A percentile compares a stretch with the other conserved stretches of the same genome.
These are phyloP conservation scores for Diacarnus erythraeanus DNA, from an alignment of 37 sponge, comb jelly and placozoan genomes.

Conservation along the genomic window DNA sequence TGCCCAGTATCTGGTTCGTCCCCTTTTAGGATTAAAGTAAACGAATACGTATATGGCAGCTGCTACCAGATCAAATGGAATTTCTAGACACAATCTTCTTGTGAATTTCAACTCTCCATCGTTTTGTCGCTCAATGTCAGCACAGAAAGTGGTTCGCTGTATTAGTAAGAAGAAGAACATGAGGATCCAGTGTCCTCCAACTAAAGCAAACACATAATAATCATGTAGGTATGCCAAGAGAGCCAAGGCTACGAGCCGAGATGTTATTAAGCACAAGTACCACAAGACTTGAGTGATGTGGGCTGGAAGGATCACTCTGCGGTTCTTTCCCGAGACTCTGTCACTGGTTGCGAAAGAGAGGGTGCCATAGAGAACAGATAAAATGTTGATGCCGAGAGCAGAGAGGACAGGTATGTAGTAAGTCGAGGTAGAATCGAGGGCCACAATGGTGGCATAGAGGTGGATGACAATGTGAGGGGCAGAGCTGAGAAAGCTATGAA, in stretches of 20 bases:
- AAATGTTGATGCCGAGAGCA: neutral
- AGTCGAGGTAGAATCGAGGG: neutral
- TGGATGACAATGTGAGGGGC: slow-evolving; percentile 66
- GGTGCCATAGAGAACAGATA: slow-evolving; percentile 35
- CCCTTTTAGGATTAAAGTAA: slow-evolving; percentile 42
- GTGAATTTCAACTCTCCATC: slow-evolving; percentile 15
- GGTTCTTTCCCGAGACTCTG: slow-evolving; percentile 25
- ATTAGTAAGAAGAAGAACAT: slow-evolving; percentile 36
- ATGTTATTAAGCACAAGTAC: slow-evolving; percentile 43
- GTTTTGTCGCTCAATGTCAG: neutral
- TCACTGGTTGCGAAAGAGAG: slow-evolving; percentile 32
- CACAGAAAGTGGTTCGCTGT: slow-evolving; percentile 44
- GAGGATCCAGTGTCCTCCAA: slow-evolving; percentile 58
- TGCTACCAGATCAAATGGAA: slow-evolving; percentile 39
- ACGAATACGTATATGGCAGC: slow-evolving; percentile 41
- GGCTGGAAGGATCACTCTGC: slow-evolving; percentile 24
- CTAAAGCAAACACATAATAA: slow-evolving; percentile 38
- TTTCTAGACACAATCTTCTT: slow-evolving; percentile 26
- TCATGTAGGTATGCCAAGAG: slow-evolving; percentile 48
- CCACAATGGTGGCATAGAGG: slow-evolving; percentile 24
- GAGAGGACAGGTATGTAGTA: slow-evolving; percentile 10
- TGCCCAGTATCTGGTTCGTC: neutral
- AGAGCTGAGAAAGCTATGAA: slow-evolving; percentile 53
- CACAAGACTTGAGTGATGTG: slow-evolving; percentile 39
- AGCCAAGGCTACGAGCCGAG: slow-evolving; percentile 48